phyloP scores from a whole-genome alignment of 2,888 invertebrate species.

The Amphipoea oculea region DNA sequence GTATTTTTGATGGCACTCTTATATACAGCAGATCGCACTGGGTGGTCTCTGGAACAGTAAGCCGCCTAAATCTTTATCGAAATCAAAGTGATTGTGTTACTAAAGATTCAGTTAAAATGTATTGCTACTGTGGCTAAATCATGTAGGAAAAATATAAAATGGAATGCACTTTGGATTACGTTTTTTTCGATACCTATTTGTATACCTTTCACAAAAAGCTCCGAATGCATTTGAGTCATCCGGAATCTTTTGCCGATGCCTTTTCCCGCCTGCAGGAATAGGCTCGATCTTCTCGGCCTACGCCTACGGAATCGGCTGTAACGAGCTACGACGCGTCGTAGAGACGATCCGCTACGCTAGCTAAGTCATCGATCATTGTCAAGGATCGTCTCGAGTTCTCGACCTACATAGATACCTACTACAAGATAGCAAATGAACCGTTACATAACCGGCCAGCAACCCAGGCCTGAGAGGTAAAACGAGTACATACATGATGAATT shows the following conservation, averaged over 20 bases:
- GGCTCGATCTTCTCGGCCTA: neutral
- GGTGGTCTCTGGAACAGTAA: constrained; percentile 92
- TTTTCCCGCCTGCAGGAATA: neutral
- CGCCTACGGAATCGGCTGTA: no score
- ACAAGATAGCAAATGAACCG: no score
- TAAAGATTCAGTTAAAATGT: constrained; percentile 92
- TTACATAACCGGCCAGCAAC: no score
- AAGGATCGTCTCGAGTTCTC: neutral
- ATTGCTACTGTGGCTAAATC: constrained; percentile 91
- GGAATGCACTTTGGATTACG: neutral
- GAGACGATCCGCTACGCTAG: no score
- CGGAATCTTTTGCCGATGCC: neutral
- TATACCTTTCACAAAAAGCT: neutral
- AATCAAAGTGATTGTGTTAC: constrained; percentile 93
- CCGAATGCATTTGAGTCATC: neutral
- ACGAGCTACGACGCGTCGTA: neutral
- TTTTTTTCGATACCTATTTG: neutral
- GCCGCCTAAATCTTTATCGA: constrained; percentile 93
- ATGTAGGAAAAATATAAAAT: neutral
- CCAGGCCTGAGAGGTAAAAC: no score
- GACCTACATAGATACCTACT: neutral
- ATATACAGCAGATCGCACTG: constrained; percentile 72
- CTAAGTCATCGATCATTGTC: no score
- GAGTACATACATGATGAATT: no score
- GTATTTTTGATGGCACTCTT: constrained; percentile 94